Evolutionary conservation across 2,797 vertebrate species (phyloP).

Genomic region (Meriones psammophilus): DNA sequence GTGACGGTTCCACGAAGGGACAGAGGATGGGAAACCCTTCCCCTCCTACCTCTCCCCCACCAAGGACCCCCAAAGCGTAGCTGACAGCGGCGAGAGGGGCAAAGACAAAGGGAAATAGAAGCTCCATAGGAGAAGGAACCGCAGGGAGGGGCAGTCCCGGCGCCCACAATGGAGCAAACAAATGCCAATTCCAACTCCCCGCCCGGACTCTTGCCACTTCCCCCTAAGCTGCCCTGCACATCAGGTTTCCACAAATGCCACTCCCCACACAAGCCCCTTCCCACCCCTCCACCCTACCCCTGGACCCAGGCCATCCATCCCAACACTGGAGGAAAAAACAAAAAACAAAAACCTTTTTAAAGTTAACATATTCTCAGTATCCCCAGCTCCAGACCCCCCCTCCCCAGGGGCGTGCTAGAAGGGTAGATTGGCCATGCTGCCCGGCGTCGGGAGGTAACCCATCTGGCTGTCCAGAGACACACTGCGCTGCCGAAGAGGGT

Average conservation of each 20-base stretch:
- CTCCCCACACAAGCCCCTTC: slow-evolving; percentile 81
- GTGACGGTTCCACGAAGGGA: background rate
- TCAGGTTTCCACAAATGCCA: slow-evolving; percentile 84
- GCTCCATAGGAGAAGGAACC: accelerated
- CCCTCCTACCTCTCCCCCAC: background rate
- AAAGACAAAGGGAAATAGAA: background rate
- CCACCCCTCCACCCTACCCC: slow-evolving; percentile 77
- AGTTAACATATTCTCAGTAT: slow-evolving; percentile 70
- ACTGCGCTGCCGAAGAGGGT: slow-evolving; percentile 96
- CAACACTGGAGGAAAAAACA: slow-evolving; percentile 48
- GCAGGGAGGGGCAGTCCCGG: background rate
- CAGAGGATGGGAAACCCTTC: background rate
- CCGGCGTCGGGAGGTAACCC: slow-evolving; percentile 93
- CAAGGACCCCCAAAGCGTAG: background rate
- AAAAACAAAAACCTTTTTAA: slow-evolving; percentile 46
- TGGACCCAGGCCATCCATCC: slow-evolving; percentile 78
- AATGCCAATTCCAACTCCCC: slow-evolving; percentile 71
- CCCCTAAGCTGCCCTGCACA: slow-evolving; percentile 86
- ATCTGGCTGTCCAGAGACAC: slow-evolving; percentile 97
- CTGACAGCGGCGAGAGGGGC: background rate
- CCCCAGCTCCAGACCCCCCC: slow-evolving; percentile 8
- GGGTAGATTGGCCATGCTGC: slow-evolving; percentile 96
- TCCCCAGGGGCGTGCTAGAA: slow-evolving; percentile 89
- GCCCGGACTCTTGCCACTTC: slow-evolving; percentile 84
- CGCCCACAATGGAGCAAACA: slow-evolving; percentile 47